Evolutionary conservation across 2,888 invertebrate species (phyloP), one percentile per base, ranked within the genome.

Genomic region (Himalopsyche tibetana): DNA sequence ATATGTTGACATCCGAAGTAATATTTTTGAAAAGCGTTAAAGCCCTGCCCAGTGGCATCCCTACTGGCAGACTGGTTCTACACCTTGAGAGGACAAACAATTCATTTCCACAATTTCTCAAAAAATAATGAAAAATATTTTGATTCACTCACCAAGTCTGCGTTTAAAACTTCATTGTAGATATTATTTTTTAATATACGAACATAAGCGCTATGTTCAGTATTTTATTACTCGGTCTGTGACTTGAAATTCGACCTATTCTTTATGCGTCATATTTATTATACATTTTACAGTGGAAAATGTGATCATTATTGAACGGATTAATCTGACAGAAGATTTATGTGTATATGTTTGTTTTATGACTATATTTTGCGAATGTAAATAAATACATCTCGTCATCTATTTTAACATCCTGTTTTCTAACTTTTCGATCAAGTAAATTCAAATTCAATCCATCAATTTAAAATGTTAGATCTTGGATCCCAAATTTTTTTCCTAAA

Each of bases 261-360:
- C 63, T 63, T 19, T 63, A 63, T 63, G 19, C 63, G 19, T 63
- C 63, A 63, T 19, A 63, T 63, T 19, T 63, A 63, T 19, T 63
- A 19, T 63, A 63, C 6, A 63, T 63, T 63, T 63, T 63, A 63
- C 63, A 63, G 63, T 63, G 63, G 63, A 19, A 63, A 63, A 63
- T 63, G 19, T 63, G n/a, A 28, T 19, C 15, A 15, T 51, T 15
- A 51, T 51, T 15, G 15, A 51, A 51, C 51, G 51, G 1, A 51
- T 51, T 15, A 51, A 51, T 51, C 51, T 51, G 51, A 51, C 51
- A 51, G 51, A 51, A 4, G 19, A 63, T 19, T 6, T 19, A 28
- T 28, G 11, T 56, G 17, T 63, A 63, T 63, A 63, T 56, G 81
- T 84, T 84, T 86, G 84, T 86, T 86, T 86, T 80, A 69, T 86